Base-by-base conservation (phyloP, 2,888 invertebrate species). In the Tromatobia lineatoria region DNA sequence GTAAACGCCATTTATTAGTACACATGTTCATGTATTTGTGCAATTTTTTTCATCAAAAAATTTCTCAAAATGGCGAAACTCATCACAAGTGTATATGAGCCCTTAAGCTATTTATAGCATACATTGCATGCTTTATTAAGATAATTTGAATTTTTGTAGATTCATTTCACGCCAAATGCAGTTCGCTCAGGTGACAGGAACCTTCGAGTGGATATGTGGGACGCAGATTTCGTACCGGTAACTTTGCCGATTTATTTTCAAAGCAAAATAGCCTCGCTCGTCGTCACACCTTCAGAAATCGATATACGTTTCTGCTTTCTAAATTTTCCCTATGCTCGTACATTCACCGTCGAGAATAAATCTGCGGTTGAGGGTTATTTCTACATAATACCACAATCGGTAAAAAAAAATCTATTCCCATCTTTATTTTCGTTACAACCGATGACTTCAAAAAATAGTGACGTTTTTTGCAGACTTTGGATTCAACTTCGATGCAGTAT, bases 231-330 rank as follows among this genome's bases (percentile, higher is more conserved):
- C 75, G 94, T 95, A 42, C 94, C 95, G 0, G 93, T 95, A 59
- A 90, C 93, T 0, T 88, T 96, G 20, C 95, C 95, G 0, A 93
- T 96, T 6, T 93, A 89, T 23, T 95, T 94, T 88, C 92, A 94
- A 59, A 95, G 95, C 0, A 92, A 92, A 86, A 94, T 95, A 3
- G 95, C 96, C 0, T 86, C 91, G 8, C 92, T 96, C 7, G 89
- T 90, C 8, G 93, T 94, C 57, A 92, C 93, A 0, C 95, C 95
- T 0, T 88, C 93, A 0, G 95, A 95, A 61, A 94, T 96, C 11
- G 94, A 93, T 20, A 91, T 96, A 57, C 93, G 94, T 84, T 95
- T 95, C 74, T 96, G 96, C 88, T 96, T 96, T 88, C 88, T 96
- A 20, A 95, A 95, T 87, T 95, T 94, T 85, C 92, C 94, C 0